These are phyloP conservation scores for Arenaria interpres DNA, from an alignment of 2,113 vertebrate species.

Conservation along the genomic window DNA sequence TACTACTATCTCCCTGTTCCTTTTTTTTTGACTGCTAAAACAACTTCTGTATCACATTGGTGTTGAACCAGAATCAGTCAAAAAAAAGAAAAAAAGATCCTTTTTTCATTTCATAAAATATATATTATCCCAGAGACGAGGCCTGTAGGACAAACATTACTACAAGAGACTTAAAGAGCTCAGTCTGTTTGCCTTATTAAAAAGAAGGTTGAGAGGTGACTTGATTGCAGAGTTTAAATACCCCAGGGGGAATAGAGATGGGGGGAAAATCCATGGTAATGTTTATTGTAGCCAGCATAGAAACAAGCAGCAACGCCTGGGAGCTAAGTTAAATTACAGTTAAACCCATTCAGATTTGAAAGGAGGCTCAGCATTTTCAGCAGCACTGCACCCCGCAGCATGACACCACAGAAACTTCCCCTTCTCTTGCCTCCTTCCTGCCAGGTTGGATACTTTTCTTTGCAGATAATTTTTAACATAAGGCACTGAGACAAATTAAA, in stretches of 20 bases:
- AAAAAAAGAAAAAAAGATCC: accelerated
- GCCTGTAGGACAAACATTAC: background rate
- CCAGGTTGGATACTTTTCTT: background rate
- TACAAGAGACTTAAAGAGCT: background rate
- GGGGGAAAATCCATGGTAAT: background rate
- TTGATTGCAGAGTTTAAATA: background rate
- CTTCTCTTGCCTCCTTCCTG: background rate
- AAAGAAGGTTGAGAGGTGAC: background rate
- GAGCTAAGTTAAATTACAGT: background rate
- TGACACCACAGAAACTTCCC: background rate
- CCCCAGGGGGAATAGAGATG: background rate
- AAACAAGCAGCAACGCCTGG: background rate
- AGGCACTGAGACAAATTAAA: background rate
- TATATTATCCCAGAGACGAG: background rate
- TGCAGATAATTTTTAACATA: background rate
- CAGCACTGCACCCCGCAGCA: background rate
- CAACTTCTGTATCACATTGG: background rate
- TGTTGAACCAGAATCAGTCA: accelerated
- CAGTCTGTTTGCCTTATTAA: background rate
- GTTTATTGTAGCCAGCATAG: background rate
- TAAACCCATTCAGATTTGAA: background rate
- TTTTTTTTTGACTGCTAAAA: background rate
- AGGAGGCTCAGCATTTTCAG: background rate
- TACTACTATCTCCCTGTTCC: accelerated
- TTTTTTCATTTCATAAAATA: background rate